These are phyloP conservation scores for Calephelis nemesis DNA, from an alignment of 1,140 invertebrate species.

Conservation along the genomic window DNA sequence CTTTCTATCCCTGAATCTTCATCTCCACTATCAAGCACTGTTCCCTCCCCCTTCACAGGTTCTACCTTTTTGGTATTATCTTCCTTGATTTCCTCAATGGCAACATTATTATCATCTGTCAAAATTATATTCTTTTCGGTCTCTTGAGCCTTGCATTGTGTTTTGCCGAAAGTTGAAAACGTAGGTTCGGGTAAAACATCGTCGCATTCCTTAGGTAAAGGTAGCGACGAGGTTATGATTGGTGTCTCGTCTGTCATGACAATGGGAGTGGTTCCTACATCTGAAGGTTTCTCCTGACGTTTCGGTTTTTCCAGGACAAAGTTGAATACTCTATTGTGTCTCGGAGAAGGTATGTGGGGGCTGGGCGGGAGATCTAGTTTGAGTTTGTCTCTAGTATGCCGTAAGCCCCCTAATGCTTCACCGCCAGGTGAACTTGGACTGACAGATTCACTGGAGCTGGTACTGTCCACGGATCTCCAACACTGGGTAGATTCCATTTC, in stretches of 20 bases:
- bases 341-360: conserved; percentile 64
- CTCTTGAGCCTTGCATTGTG: conserved; percentile 30
- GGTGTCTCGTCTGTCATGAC: conserved; percentile 62
- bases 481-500: conserved; percentile 34
- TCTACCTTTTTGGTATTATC: conserved; percentile 46
- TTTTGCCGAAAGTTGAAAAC: conserved; percentile 68
- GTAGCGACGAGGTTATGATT: conserved; percentile 38
- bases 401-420: conserved; percentile 82
- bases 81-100: conserved; percentile 35
- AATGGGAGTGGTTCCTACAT: conserved; percentile 37
- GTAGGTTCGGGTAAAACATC: conserved; percentile 55
- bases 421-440: conserved; percentile 63
- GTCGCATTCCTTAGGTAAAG: conserved; percentile 39
- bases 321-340: conserved; percentile 63
- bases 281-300: conserved; percentile 34
- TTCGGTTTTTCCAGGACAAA: conserved; percentile 63
- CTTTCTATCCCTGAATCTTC: conserved; percentile 82
- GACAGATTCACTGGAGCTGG: conserved; percentile 64
- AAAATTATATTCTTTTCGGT: conserved; percentile 50
- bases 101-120: conserved; percentile 45
- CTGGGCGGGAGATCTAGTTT: conserved; percentile 84
- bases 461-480: conserved; percentile 57
- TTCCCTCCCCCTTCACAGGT: conserved; percentile 79
- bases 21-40: conserved; percentile 80
- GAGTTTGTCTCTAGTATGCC: conserved; percentile 85